Evolutionary conservation across 2,113 vertebrate species (phyloP), one percentile per base, ranked within the genome.

Genomic region (Phalacrocorax carbo): DNA sequence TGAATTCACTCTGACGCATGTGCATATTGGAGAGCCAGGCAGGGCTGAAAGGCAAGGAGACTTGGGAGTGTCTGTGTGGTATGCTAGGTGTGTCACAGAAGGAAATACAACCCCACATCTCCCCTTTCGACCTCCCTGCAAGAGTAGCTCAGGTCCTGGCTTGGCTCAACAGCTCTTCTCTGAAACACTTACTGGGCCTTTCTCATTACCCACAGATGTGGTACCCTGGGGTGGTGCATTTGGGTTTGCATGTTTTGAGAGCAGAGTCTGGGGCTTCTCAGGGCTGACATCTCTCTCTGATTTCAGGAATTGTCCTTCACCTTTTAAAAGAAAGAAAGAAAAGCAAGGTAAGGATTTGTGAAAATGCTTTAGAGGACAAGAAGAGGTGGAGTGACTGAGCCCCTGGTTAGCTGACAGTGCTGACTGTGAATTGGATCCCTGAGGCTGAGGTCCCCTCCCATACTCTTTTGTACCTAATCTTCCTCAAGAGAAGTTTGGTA

Each of bases 291-390:
- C 38, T 93, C 82, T 96, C 78, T 97, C 95, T 96, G 52, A 12
- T 97, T 97, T 36, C 88, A 97, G 97, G 92, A 95, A n/a, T 6
- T 97, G 97, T 8, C 96, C 95, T 71, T 97, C 89, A 0, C 87
- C 76, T 34, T 96, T 97, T 85, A 95, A 94, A 73, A 97, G 93
- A 16, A 97, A 95, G 90, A 97, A 97, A 27, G 94, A 89, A 72
- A 97, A 97, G 55, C 91, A 90, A 96, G 97, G 97, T 97, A 91
- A 97, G 95, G 52, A 15, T 34, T 18, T 44, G 40, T 29, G 60
- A 16, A 13, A n/a, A 3, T 14, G 14, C 40, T 70, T 27, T 38
- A 71, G 48, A 36, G 38, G 13, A n/a, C 42, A 62, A 79, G 61
- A 65, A 36, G 27, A 48, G n/a, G 27, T 34, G 25, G 32, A 30